Percentiles rank a stretch among this genome's conserved stretches.
Evolutionary conservation across 1,140 invertebrate species (phyloP).

Genomic region (Periplaneta americana): DNA sequence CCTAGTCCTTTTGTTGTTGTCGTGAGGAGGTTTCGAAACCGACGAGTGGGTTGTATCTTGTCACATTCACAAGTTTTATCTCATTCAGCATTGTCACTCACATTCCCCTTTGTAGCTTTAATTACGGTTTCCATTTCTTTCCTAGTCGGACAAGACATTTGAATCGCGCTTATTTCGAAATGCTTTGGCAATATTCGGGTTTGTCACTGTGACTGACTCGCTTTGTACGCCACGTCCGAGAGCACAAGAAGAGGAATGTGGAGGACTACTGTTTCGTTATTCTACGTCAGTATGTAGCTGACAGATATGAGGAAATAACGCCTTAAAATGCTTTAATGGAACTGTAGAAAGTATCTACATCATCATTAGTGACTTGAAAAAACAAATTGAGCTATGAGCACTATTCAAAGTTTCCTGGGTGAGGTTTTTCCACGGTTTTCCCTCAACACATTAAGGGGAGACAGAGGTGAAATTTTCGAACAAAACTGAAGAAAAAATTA

Average conservation of each 20-base stretch:
- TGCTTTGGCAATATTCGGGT: not conserved
- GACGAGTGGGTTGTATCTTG: not conserved
- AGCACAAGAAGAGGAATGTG: not conserved
- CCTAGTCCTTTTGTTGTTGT: not conserved
- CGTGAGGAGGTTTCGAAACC: not conserved
- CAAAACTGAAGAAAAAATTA: no score
- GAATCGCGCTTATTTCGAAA: not conserved
- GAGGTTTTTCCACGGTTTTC: no score
- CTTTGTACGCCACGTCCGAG: not conserved
- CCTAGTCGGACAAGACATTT: not conserved
- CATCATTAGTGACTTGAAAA: no score
- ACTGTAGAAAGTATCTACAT: no score
- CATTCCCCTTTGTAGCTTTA: not conserved
- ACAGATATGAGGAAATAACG: not conserved
- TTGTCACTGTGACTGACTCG: not conserved
- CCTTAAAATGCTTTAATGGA: not conserved
- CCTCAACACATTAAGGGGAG: no score
- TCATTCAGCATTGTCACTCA: no score
- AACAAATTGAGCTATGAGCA: no score
- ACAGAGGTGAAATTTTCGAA: no score
- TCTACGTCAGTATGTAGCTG: not conserved
- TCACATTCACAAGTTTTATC: not conserved
- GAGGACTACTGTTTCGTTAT: not conserved
- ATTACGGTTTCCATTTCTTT: not conserved
- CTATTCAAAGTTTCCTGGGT: no score